Evolutionary conservation across 2,888 invertebrate species (phyloP).

Genomic region (Acanthosepion lycidas): DNA sequence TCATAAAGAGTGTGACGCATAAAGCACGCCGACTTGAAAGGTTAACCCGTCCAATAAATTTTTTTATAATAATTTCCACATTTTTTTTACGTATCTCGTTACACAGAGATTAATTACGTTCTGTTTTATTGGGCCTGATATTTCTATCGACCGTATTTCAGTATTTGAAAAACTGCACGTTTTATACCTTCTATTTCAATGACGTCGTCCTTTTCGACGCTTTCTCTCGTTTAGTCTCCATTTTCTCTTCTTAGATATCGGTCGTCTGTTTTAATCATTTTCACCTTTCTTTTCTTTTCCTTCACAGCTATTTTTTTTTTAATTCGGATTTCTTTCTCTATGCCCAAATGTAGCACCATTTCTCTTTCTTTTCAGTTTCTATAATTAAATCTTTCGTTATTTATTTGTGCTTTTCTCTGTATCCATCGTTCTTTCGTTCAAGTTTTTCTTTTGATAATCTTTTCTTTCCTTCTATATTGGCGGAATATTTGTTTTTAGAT

Average conservation of each 20-base stretch:
- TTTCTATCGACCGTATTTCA: background rate
- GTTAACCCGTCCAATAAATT: slow-evolving; percentile 1
- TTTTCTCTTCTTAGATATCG: background rate
- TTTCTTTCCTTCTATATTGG: background rate
- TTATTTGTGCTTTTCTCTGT: too few relatives aligned
- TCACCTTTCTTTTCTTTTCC: background rate
- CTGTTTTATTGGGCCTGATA: slow-evolving; percentile 22
- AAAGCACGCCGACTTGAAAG: background rate
- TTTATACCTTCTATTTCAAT: background rate
- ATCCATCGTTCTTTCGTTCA: too few relatives aligned
- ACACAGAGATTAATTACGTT: slow-evolving; percentile 8
- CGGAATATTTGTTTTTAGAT: background rate
- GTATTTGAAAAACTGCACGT: background rate
- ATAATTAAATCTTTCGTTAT: too few relatives aligned
- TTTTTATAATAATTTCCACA: background rate
- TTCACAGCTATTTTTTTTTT: background rate
- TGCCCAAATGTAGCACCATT: background rate
- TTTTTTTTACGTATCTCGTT: slow-evolving; percentile 2
- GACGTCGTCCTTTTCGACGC: background rate
- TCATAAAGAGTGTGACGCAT: background rate
- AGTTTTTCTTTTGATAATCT: too few relatives aligned
- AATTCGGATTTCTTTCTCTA: background rate
- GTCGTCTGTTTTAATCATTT: background rate
- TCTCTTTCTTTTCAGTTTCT: background rate
- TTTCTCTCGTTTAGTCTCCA: background rate